Evolutionary conservation across 2,888 invertebrate genomes (phyloP).

Genomic region (Cinara cedri): DNA sequence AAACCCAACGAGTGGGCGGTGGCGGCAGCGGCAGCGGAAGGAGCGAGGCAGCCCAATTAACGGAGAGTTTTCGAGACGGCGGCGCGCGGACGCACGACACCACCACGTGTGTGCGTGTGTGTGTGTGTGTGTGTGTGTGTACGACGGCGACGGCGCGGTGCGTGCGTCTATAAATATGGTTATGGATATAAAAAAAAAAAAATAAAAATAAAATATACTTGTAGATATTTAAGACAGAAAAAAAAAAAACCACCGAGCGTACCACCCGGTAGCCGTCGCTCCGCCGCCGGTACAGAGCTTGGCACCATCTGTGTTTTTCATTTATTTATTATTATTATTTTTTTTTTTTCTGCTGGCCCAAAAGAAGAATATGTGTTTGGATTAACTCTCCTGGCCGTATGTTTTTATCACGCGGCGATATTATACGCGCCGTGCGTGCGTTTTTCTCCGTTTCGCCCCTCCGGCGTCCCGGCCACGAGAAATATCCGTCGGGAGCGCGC

Average conservation of each 20-base stretch:
- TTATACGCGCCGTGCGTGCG: not conserved
- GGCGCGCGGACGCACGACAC: not conserved
- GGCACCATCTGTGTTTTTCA: slow-evolving; percentile 55
- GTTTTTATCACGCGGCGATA: slow-evolving; percentile 14
- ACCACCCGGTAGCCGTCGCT: slow-evolving; percentile 45
- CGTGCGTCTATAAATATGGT: slow-evolving; percentile 50
- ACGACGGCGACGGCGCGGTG: not conserved
- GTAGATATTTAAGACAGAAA: no score
- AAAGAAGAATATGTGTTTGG: slow-evolving; percentile 50
- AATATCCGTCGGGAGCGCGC: not conserved
- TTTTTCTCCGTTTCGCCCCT: slow-evolving; percentile 8
- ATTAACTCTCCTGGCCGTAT: slow-evolving; percentile 39
- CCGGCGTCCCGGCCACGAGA: not conserved
- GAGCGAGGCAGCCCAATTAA: not conserved
- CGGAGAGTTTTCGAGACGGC: not conserved
- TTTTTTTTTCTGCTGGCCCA: no score
- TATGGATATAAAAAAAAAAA: slow-evolving; percentile 8
- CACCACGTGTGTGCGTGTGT: slow-evolving; percentile 36
- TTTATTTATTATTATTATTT: no score
- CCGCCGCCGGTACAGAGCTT: not conserved
- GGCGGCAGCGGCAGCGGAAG: not conserved
- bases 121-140: slow-evolving; percentile 29
- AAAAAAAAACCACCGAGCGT: slow-evolving; percentile 26
- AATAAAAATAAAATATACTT: slow-evolving; percentile 12
- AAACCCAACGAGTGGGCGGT: no score